Evolutionary conservation across 2,888 invertebrate species (phyloP).

Genomic region (Sabatieria punctata): DNA sequence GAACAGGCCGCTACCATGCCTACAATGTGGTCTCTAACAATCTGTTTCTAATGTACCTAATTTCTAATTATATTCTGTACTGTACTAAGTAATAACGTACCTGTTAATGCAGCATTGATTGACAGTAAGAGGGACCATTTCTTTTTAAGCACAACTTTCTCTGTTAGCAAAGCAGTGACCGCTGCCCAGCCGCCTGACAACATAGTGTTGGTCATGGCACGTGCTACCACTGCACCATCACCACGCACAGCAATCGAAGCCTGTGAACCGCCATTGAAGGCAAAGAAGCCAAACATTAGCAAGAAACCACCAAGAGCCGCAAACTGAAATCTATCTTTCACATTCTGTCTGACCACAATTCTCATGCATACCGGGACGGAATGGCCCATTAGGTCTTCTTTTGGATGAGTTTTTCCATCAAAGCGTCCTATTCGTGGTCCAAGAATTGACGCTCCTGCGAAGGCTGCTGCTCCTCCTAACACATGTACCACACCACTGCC

Average conservation of each 20-base stretch:
- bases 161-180: conserved; percentile 32
- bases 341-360: conserved; percentile 43
- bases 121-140: conserved; percentile 38
- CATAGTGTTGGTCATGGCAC: conserved; percentile 39
- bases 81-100: conserved; percentile 35
- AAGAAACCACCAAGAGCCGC: conserved; percentile 41
- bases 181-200: conserved; percentile 38
- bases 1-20: conserved; percentile 37
- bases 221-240: conserved; percentile 37
- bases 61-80: not conserved
- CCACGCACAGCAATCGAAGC: conserved; percentile 35
- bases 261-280: conserved; percentile 42
- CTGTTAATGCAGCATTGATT: conserved; percentile 40
- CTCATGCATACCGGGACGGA: conserved; percentile 34
- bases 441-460: conserved; percentile 23
- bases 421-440: conserved; percentile 41
- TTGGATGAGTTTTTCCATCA: conserved; percentile 8
- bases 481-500: conserved; percentile 41
- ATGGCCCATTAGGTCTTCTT: conserved; percentile 31
- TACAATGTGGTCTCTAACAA: too few species aligned
- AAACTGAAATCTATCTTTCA: conserved; percentile 30
- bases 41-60: too few species aligned
- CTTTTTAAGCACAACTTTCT: conserved; percentile 22
- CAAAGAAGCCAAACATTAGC: conserved; percentile 40
- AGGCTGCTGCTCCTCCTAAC: conserved; percentile 34